Conservation (phyloP, 2,797 vertebrate genomes). For the Rhinophrynus dorsalis region DNA sequence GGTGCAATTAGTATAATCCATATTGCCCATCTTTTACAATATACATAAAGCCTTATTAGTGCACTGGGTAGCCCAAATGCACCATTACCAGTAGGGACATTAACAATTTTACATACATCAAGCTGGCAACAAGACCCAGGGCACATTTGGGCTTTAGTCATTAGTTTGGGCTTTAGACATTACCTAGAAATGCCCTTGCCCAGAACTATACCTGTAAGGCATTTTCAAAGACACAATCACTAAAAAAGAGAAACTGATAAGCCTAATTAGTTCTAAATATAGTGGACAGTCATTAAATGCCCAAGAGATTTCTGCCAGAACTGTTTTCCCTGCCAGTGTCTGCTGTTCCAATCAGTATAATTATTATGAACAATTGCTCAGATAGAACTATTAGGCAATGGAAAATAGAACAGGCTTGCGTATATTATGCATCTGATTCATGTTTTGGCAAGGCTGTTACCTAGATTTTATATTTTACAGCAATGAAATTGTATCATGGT, state of each 20-base stretch:
- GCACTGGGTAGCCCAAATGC: no score
- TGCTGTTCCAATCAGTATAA: constrained; percentile 70
- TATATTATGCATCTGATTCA: constrained; percentile 73
- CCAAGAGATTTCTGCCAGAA: constrained; percentile 58
- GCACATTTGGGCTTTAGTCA: no score
- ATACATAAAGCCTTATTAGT: no score
- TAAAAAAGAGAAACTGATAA: constrained; percentile 72
- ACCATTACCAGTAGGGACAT: no score
- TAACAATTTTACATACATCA: no score
- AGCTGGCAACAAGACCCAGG: no score
- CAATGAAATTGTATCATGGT: constrained; percentile 61
- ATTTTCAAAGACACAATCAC: no score
- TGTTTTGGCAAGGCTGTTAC: constrained; percentile 70
- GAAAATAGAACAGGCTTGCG: constrained; percentile 71
- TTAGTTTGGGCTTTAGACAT: no score
- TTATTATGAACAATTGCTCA: constrained; percentile 74
- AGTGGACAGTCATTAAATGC: constrained; percentile 63
- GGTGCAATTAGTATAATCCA: no score
- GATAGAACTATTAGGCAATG: constrained; percentile 77
- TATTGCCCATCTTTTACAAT: no score
- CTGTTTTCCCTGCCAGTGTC: constrained; percentile 70
- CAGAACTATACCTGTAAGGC: no score
- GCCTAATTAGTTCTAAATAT: constrained; percentile 62
- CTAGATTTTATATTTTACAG: constrained; percentile 70
- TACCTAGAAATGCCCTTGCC: no score